Evolutionary conservation across 2,888 invertebrate species (phyloP).

Genomic region (Harpalus rubripes): DNA sequence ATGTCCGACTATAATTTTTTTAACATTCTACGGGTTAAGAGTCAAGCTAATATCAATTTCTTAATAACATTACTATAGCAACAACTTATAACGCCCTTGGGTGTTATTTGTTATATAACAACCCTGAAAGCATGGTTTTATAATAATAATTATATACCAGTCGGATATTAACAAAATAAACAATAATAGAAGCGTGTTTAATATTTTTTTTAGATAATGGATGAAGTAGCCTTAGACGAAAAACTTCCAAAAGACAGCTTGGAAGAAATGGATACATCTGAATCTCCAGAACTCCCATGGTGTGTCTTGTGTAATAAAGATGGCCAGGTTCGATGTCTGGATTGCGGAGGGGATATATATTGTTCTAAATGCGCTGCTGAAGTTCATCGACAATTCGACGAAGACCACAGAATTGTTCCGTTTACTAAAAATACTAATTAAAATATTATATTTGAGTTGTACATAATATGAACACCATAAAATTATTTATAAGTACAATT

Average conservation of each 20-base stretch:
- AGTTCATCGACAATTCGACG: conserved; percentile 79
- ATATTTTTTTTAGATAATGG: conserved; percentile 74
- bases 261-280: conserved; percentile 66
- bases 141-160: no score
- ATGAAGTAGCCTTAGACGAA: conserved; percentile 78
- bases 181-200: no score
- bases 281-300: conserved; percentile 84
- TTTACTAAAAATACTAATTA: conserved; percentile 66
- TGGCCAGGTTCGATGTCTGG: conserved; percentile 85
- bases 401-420: conserved; percentile 75
- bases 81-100: no score
- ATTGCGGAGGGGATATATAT: conserved; percentile 89
- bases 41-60: no score
- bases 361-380: conserved; percentile 87
- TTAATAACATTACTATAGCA: no score
- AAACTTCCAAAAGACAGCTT: conserved; percentile 72
- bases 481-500: background rate
- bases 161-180: background rate
- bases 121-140: no score
- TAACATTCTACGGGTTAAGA: no score
- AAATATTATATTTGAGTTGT: conserved; percentile 4
- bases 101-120: no score
- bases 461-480: conserved; percentile 10
- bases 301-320: conserved; percentile 93
- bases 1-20: no score